Evolutionary conservation across 1,140 invertebrate genomes (phyloP).

Genomic region (Leptonema lineaticorne): DNA sequence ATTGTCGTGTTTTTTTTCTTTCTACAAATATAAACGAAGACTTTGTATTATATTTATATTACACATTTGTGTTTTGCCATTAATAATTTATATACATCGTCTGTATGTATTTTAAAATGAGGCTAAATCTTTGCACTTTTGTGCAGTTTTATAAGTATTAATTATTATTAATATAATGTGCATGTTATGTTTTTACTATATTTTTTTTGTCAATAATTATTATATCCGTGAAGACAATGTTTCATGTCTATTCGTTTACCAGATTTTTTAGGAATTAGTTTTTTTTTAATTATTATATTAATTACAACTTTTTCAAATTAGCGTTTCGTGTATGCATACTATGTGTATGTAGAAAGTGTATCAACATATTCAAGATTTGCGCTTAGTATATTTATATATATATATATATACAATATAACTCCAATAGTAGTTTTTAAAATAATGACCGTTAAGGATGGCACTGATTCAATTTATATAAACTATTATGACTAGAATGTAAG

Average conservation of each 20-base stretch:
- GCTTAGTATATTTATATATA: too few species aligned
- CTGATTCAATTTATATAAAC: slow-evolving; percentile 21
- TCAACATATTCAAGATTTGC: background rate
- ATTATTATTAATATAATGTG: slow-evolving; percentile 6
- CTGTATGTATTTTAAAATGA: background rate
- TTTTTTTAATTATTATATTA: background rate
- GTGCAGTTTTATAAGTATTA: slow-evolving; percentile 9
- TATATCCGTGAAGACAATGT: background rate
- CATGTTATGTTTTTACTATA: slow-evolving; percentile 19
- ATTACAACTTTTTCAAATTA: background rate
- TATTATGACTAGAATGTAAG: slow-evolving; percentile 24
- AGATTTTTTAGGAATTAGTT: background rate
- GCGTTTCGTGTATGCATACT: background rate
- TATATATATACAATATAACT: slow-evolving; percentile 9
- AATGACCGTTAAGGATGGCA: slow-evolving; percentile 23
- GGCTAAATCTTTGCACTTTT: background rate
- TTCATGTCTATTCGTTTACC: background rate
- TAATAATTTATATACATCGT: too few species aligned
- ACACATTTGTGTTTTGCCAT: too few species aligned
- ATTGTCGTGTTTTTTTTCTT: background rate
- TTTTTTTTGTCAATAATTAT: background rate
- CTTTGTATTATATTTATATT: too few species aligned
- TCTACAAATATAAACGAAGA: too few species aligned
- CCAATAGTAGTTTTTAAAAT: slow-evolving; percentile 28
- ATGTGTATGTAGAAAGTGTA: slow-evolving; percentile 1